Evolutionary conservation across 2,113 vertebrate species (phyloP).

Genomic region (Lampris megalopsis): DNA sequence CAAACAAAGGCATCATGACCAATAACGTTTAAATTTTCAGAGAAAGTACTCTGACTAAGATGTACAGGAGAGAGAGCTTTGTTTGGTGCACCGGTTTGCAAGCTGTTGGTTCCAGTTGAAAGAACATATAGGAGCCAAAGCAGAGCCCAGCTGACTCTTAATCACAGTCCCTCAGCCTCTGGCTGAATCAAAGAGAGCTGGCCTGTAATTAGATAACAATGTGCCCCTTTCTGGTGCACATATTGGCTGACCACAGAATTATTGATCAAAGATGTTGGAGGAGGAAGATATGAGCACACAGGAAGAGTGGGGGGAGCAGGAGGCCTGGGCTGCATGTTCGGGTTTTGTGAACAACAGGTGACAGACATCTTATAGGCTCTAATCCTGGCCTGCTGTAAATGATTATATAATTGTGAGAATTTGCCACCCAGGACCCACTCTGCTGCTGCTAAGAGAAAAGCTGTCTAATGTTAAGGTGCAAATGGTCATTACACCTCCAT

Average conservation of each 20-base stretch:
- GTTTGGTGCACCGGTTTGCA: conserved; percentile 57
- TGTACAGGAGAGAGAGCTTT: conserved; percentile 57
- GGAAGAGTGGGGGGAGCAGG: conserved; percentile 50
- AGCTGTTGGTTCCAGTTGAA: conserved; percentile 77
- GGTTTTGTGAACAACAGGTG: conserved; percentile 66
- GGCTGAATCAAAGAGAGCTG: conserved; percentile 52
- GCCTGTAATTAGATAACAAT: conserved; percentile 79
- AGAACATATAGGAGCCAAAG: conserved; percentile 47
- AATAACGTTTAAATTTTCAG: conserved; percentile 37
- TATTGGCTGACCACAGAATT: conserved; percentile 60
- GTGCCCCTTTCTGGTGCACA: conserved; percentile 64
- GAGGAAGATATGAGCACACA: conserved; percentile 25
- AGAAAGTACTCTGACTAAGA: neutral
- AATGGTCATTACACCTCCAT: conserved; percentile 24
- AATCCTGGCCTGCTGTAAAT: conserved; percentile 50
- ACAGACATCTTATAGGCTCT: conserved; percentile 50
- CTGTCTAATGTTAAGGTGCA: conserved; percentile 37
- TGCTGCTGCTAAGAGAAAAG: conserved; percentile 14
- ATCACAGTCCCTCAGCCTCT: conserved; percentile 57
- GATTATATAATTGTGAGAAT: conserved; percentile 47
- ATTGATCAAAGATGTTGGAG: conserved; percentile 71
- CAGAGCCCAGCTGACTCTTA: conserved; percentile 65
- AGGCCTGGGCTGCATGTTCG: conserved; percentile 44
- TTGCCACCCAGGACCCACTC: conserved; percentile 42
- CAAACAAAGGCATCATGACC: conserved; percentile 43